A percentile compares a stretch with the other conserved stretches of the same genome.
These are phyloP conservation scores for Lepidothrix coronata DNA, from an alignment of 2,113 vertebrate genomes.

Conservation along the genomic window DNA sequence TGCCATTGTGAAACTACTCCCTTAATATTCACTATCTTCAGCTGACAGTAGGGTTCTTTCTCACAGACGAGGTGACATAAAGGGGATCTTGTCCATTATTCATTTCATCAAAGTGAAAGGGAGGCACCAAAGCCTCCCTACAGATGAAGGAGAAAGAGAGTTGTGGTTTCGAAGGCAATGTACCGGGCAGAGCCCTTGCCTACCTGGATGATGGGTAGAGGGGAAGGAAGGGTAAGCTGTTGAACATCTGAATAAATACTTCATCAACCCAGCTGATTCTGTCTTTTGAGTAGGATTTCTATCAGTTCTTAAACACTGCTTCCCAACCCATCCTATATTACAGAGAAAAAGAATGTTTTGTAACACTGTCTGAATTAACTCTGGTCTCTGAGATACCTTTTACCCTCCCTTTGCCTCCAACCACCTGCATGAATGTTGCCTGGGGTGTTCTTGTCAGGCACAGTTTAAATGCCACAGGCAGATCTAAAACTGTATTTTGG, in stretches of 20 bases:
- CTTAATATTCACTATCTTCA: not conserved
- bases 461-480: not conserved
- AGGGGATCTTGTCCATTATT: not conserved
- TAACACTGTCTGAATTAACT: not conserved
- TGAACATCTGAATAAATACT: slow-evolving; percentile 53
- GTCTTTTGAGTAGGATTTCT: not conserved
- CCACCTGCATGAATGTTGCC: not conserved
- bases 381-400: not conserved
- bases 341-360: not conserved
- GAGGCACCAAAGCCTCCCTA: not conserved
- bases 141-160: not conserved
- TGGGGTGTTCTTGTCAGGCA: not conserved
- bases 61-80: not conserved
- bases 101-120: not conserved
- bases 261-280: slow-evolving; percentile 22
- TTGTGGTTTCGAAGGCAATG: not conserved
- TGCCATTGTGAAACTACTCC: not conserved
- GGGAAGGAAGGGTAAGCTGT: slow-evolving; percentile 12
- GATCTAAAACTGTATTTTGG: not conserved
- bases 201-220: not conserved
- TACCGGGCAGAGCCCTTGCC: not conserved
- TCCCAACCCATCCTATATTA: not conserved
- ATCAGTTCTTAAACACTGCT: not conserved
- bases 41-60: not conserved
- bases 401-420: not conserved